These are phyloP conservation scores for Panagrolaimus sp. DNA, from an alignment of 1,140 invertebrate genomes.

Conservation along the genomic window DNA sequence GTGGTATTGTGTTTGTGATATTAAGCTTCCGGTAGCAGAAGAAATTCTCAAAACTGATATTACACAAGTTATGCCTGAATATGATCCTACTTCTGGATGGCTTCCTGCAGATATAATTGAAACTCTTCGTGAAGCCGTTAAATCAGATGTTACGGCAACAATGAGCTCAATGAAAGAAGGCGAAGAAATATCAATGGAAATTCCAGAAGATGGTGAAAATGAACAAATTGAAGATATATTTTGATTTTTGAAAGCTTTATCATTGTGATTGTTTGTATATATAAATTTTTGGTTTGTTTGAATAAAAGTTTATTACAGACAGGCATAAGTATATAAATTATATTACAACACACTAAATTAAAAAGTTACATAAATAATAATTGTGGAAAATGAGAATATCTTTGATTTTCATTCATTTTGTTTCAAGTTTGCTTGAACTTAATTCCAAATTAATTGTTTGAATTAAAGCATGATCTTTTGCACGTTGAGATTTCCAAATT, in stretches of 20 bases:
- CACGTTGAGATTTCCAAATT: constrained; percentile 26
- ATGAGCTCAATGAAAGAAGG: neutral
- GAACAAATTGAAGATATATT: too few relatives aligned
- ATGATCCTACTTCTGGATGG: constrained; percentile 42
- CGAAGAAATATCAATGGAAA: neutral
- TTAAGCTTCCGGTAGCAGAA: constrained; percentile 45
- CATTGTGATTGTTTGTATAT: too few relatives aligned
- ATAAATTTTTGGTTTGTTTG: too few relatives aligned
- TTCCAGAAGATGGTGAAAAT: neutral
- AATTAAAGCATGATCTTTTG: constrained; percentile 15
- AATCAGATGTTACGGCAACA: constrained; percentile 44
- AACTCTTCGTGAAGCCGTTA: constrained; percentile 47
- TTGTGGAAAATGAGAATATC: neutral
- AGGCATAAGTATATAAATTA: too few relatives aligned
- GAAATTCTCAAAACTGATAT: constrained; percentile 35
- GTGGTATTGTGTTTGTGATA: constrained; percentile 57
- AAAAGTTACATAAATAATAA: too few relatives aligned
- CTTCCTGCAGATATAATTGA: constrained; percentile 41
- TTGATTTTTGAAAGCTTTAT: too few relatives aligned
- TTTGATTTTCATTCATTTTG: constrained; percentile 14
- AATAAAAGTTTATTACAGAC: too few relatives aligned
- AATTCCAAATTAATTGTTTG: constrained; percentile 23
- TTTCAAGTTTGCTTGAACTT: constrained; percentile 20
- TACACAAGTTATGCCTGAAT: constrained; percentile 22
- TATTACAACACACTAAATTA: too few relatives aligned